Base-by-base conservation (phyloP, 2,797 vertebrate species). In the Lutjanus campechanus region DNA sequence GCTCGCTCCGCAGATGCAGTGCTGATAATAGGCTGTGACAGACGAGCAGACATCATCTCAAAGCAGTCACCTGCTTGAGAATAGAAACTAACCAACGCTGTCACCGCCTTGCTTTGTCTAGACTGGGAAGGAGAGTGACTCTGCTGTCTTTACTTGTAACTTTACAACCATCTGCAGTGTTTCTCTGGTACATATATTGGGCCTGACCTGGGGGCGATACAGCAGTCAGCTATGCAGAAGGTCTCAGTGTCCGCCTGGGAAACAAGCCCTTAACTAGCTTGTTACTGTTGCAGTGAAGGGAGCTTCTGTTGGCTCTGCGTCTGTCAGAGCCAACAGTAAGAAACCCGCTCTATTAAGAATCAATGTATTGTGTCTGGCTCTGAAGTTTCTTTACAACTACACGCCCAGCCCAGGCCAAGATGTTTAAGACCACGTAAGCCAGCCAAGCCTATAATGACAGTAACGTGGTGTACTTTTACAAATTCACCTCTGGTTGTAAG, bases 1-100 rank as follows among this genome's bases (percentile, higher is more conserved):
- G 71, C 67, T 81, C 7, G 29, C 71, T 29, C 71, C 36, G 44
- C 82, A 77, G 74, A 84, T 41, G 68, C 49, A n/a, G 51, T 4
- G 49, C 82, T 84, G 83, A 84, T 91, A 85, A 83, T 74, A 73
- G 60, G 46, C 50, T 56, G 50, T 68, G 82, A 70, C 88, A 87
- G 86, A 91, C 41, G 50, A 75, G 75, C 83, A 76, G 69, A 82
- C 83, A 67, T 83, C 87, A 51, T 65, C 79, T 81, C 63, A 62
- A 66, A 72, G 67, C 44, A 53, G 74, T 89, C 85, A 76, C 79
- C 82, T 82, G 80, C 81, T 66, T 2, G 3, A 51, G 78, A 77
- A 69, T 2, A 49, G 85, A 82, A 78, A 76, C 78, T 25, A 83
- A 72, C 66, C 61, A 15, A 11, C 19, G 5, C 46, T 72, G 64